A percentile compares a stretch with the other conserved stretches of the same genome.
Conservation (phyloP, 2,888 invertebrate genomes). For the Hipparchia sbordonii region DNA sequence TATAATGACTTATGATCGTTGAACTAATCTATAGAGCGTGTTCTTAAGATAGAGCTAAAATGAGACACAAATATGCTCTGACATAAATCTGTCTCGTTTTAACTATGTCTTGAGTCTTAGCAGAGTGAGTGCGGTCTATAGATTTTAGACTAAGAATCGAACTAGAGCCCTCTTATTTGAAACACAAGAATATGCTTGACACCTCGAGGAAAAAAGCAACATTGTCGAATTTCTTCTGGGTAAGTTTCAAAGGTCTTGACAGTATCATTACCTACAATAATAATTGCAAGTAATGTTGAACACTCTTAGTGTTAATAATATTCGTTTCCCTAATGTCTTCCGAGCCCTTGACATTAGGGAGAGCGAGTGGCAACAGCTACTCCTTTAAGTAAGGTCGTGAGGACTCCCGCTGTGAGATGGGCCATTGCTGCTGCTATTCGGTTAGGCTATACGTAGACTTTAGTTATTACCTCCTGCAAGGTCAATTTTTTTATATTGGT, state of each 20-base stretch:
- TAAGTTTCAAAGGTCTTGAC: not conserved
- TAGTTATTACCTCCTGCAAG: slow-evolving; percentile 17
- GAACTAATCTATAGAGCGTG: no score
- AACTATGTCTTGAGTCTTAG: no score
- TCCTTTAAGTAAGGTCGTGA: slow-evolving; percentile 25
- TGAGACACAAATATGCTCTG: no score
- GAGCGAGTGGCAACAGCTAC: slow-evolving; percentile 6
- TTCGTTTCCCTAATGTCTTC: slow-evolving; percentile 16
- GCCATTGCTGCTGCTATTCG: slow-evolving; percentile 10
- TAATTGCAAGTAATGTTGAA: not conserved
- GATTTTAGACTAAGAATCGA: no score
- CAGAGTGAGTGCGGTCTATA: no score
- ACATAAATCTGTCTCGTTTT: no score
- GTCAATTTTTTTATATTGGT: not conserved
- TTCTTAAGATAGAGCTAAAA: no score
- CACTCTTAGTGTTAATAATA: slow-evolving; percentile 7
- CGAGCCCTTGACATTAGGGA: slow-evolving; percentile 21
- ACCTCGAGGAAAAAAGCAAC: no score
- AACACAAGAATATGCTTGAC: no score
- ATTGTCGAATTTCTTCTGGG: no score
- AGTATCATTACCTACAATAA: not conserved
- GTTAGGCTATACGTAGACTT: not conserved
- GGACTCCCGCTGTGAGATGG: slow-evolving; percentile 16
- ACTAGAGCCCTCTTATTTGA: no score
- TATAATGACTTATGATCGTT: no score